These are phyloP conservation scores for Neofelis nebulosa DNA, from an alignment of 2,113 vertebrate species.

Conservation along the genomic window DNA sequence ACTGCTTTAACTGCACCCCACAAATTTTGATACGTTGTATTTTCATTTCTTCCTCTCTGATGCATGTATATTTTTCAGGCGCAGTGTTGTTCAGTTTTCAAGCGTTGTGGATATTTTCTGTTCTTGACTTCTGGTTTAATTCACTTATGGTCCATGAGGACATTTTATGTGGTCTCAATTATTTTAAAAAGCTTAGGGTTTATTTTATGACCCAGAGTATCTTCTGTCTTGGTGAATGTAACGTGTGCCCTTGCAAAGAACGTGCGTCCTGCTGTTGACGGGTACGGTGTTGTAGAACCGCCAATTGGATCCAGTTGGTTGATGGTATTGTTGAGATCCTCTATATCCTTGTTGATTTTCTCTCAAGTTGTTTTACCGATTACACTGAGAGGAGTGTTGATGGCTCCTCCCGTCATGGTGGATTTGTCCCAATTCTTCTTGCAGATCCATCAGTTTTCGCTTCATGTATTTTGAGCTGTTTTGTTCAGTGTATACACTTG, in stretches of 20 bases:
- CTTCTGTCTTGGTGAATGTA: not conserved
- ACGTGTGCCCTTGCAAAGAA: not conserved
- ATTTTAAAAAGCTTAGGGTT: not conserved
- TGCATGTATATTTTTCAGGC: not conserved
- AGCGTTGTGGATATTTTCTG: not conserved
- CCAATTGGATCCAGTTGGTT: not conserved
- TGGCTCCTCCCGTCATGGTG: not conserved
- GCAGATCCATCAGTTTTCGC: not conserved
- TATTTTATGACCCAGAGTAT: not conserved
- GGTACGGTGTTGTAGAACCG: fast-evolving
- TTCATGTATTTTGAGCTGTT: not conserved
- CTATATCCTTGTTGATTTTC: not conserved
- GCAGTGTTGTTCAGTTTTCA: not conserved
- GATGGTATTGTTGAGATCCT: not conserved
- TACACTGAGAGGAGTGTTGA: not conserved
- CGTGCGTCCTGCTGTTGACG: not conserved
- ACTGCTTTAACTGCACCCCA: not conserved
- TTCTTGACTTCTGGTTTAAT: not conserved
- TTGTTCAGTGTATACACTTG: not conserved
- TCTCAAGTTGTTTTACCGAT: not conserved
- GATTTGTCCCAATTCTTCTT: not conserved
- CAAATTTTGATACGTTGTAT: not conserved
- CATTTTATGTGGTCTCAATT: not conserved
- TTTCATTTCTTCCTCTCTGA: not conserved
- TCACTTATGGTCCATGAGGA: not conserved